Conservation (phyloP, 2,113 vertebrate genomes). For the Nyctereutes procyonoides region DNA sequence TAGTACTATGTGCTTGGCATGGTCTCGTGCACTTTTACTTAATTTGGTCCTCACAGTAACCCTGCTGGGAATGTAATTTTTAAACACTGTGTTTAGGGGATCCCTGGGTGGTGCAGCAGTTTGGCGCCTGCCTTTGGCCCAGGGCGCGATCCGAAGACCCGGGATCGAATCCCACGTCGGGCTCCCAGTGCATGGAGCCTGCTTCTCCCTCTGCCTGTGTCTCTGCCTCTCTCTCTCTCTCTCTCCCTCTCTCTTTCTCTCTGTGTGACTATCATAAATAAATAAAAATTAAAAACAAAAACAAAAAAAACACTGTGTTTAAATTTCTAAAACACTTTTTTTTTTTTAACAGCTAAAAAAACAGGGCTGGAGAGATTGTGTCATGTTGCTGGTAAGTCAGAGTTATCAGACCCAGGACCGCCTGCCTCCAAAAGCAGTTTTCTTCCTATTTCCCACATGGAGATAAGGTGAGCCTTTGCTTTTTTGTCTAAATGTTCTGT, state of each 20-base stretch:
- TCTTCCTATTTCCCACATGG: not conserved
- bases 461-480: not conserved
- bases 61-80: not conserved
- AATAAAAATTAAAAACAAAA: too few species aligned
- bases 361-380: not conserved
- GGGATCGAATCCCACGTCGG: too few species aligned
- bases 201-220: too few species aligned
- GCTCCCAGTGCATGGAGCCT: too few species aligned
- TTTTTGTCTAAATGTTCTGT: conserved; percentile 4
- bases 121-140: too few species aligned
- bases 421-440: not conserved
- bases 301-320: not conserved
- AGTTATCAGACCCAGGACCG: not conserved
- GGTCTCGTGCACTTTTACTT: not conserved
- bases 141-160: too few species aligned
- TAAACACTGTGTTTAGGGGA: not conserved
- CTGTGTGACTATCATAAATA: too few species aligned
- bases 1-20: not conserved
- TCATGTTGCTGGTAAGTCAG: not conserved
- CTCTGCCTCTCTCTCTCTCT: too few species aligned
- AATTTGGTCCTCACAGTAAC: not conserved
- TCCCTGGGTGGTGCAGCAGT: too few species aligned
- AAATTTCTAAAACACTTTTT: not conserved
- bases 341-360: not conserved
- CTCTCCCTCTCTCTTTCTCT: too few species aligned